These are phyloP conservation scores for Anoncus sp. DNA, from an alignment of 2,888 invertebrate species.

Conservation along the genomic window DNA sequence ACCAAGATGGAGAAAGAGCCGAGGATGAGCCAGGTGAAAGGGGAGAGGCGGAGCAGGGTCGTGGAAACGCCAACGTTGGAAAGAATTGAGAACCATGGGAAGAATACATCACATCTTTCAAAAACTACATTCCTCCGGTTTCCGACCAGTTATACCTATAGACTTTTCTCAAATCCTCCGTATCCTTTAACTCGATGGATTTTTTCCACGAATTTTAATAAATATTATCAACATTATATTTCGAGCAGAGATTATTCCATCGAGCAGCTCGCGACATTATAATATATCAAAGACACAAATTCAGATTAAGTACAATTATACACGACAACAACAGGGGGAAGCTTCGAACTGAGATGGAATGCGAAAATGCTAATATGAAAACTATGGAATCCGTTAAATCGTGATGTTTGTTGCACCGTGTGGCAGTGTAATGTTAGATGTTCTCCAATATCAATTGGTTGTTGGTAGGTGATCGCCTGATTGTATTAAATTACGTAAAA, in stretches of 20 bases:
- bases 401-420: no score
- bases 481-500: constrained; percentile 1
- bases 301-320: no score
- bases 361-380: background rate
- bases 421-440: no score
- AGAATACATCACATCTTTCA: constrained; percentile 62
- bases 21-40: constrained; percentile 11
- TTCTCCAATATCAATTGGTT: no score
- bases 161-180: constrained; percentile 23
- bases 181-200: constrained; percentile 9
- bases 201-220: constrained; percentile 5
- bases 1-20: constrained; percentile 17
- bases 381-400: no score
- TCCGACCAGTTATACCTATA: constrained; percentile 4
- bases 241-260: background rate
- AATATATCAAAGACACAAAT: no score
- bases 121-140: constrained; percentile 35
- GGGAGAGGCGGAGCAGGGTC: constrained; percentile 28
- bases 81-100: constrained; percentile 56
- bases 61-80: constrained; percentile 45
- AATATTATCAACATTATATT: constrained; percentile 9
- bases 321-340: no score
- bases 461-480: background rate
- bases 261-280: no score
- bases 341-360: no score